These are phyloP conservation scores for Manis crassicaudata DNA, from an alignment of 2,797 vertebrate genomes.

Conservation along the genomic window DNA sequence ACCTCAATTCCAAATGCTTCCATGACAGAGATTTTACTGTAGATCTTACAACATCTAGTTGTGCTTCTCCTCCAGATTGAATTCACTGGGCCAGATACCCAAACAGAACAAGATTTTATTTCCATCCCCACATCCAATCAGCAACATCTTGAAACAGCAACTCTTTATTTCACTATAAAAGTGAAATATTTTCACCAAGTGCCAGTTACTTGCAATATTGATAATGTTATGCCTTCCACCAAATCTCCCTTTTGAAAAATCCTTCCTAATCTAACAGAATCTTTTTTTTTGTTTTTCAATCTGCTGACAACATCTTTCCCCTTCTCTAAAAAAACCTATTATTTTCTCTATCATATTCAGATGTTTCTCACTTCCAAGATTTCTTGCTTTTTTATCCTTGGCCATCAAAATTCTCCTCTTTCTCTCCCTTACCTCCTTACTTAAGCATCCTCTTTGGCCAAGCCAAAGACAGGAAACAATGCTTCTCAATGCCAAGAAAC, in stretches of 20 bases:
- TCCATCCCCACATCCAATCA: constrained; percentile 21
- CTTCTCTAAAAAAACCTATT: constrained; percentile 32
- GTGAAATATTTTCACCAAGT: constrained; percentile 41
- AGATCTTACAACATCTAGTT: background rate
- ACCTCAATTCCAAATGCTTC: background rate
- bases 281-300: constrained; percentile 25
- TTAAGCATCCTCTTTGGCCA: background rate
- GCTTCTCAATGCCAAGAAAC: background rate
- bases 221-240: background rate
- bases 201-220: background rate
- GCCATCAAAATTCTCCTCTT: background rate
- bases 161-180: constrained; percentile 9
- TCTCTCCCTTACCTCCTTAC: background rate
- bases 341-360: constrained; percentile 57
- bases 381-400: constrained; percentile 25
- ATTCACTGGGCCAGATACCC: constrained; percentile 47
- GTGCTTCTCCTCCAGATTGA: constrained; percentile 38
- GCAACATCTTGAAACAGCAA: constrained; percentile 45
- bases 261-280: background rate
- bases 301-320: background rate
- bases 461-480: background rate
- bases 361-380: constrained; percentile 50
- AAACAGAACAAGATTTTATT: constrained; percentile 66
- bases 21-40: constrained; percentile 6
- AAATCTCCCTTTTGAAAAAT: constrained; percentile 12